Percentiles rank a stretch among this genome's conserved stretches.
phyloP scores from a whole-genome alignment of 2,113 vertebrate genomes.

The Ursus arctos region DNA sequence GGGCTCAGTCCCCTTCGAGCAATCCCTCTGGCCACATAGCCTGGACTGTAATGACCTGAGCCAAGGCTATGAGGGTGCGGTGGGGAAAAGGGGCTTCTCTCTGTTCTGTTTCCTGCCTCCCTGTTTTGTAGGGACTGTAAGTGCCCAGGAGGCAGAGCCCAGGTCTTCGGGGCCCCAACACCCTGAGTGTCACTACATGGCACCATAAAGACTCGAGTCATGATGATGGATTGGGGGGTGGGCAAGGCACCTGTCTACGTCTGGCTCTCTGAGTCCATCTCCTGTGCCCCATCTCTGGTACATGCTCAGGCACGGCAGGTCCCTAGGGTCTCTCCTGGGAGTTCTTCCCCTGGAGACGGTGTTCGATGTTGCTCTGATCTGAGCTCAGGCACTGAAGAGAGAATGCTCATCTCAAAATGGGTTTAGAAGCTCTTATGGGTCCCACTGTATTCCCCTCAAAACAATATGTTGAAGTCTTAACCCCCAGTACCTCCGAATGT shows the following conservation, averaged over 20 bases:
- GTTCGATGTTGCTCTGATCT: background rate
- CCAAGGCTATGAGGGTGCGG: accelerated
- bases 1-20: background rate
- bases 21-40: background rate
- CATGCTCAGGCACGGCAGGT: background rate
- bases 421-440: background rate
- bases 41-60: background rate
- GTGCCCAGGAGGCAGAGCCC: background rate
- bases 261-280: background rate
- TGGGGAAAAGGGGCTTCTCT: background rate
- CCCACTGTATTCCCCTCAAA: background rate
- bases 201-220: background rate
- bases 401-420: background rate
- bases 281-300: background rate
- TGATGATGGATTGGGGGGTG: background rate
- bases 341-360: background rate
- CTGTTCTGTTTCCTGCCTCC: background rate
- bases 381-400: background rate
- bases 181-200: background rate
- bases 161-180: background rate
- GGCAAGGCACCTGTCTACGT: accelerated
- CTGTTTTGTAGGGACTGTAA: background rate
- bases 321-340: background rate
- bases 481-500: background rate
- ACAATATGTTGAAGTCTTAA: background rate